These are phyloP conservation scores for Euphydryas editha DNA, from an alignment of 2,888 invertebrate species.

Conservation along the genomic window DNA sequence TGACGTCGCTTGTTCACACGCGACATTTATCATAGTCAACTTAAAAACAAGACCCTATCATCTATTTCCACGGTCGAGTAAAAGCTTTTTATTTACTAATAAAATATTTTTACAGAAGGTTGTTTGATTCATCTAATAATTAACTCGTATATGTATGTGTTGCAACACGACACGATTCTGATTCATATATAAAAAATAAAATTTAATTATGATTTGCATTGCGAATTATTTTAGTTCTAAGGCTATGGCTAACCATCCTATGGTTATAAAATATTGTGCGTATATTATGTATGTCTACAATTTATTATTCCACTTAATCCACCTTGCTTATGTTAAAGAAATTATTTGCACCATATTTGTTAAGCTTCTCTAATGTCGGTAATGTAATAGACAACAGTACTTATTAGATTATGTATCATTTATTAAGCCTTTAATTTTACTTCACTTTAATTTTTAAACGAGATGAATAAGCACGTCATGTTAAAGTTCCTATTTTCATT, in stretches of 20 bases:
- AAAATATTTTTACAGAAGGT: not conserved
- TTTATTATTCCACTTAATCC: conserved; percentile 22
- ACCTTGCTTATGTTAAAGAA: conserved; percentile 13
- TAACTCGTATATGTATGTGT: too few species aligned
- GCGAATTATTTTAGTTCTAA: not conserved
- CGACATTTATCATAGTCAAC: conserved; percentile 12
- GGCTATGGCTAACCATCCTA: not conserved
- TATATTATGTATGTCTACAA: conserved; percentile 13
- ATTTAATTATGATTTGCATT: not conserved
- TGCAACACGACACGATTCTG: too few species aligned
- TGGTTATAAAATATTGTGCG: conserved; percentile 2
- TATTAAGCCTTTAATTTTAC: conserved; percentile 16
- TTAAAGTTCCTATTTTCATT: conserved; percentile 61
- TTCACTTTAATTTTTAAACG: conserved; percentile 41
- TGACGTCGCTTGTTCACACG: conserved; percentile 24
- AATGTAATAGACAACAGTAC: conserved; percentile 37
- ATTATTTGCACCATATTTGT: not conserved
- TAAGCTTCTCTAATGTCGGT: not conserved
- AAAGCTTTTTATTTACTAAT: not conserved
- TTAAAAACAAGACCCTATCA: not conserved
- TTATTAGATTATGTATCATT: conserved; percentile 42
- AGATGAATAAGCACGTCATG: conserved; percentile 32
- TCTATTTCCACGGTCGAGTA: not conserved
- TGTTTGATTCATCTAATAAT: too few species aligned
- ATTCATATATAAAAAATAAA: too few species aligned